Evolutionary conservation across 2,797 vertebrate species (phyloP).

Genomic region (Philypnodon macrostomus): DNA sequence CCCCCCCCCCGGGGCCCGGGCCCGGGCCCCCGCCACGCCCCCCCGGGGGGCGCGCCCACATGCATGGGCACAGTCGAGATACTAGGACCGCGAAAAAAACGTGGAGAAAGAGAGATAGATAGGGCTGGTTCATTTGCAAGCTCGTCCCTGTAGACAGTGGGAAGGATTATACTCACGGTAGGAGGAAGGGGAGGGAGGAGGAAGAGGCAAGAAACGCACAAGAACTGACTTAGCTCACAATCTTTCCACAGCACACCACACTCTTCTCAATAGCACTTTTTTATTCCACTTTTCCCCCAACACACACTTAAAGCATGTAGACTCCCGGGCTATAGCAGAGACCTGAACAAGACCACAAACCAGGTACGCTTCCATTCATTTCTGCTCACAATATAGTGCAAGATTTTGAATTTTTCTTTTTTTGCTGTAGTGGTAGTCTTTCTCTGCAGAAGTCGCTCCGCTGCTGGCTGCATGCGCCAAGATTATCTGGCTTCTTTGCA

Average conservation of each 20-base stretch:
- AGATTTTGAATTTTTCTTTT: conserved; percentile 16
- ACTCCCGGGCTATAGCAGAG: conserved; percentile 50
- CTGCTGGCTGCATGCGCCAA: conserved; percentile 60
- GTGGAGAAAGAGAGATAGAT: conserved; percentile 49
- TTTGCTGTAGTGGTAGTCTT: conserved; percentile 25
- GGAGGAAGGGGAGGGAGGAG: conserved; percentile 22
- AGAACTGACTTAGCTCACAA: conserved; percentile 59
- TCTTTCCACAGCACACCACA: conserved; percentile 56
- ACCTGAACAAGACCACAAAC: conserved; percentile 56
- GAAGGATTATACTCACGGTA: conserved; percentile 66
- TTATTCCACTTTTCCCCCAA: conserved; percentile 26
- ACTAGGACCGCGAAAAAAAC: conserved; percentile 52
- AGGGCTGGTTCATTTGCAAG: conserved; percentile 67
- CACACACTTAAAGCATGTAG: conserved; percentile 60
- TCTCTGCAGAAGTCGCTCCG: conserved; percentile 53
- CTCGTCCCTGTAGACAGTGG: conserved; percentile 67
- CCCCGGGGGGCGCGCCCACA: too few relatives aligned
- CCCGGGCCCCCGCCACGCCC: too few relatives aligned
- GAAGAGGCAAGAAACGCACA: conserved; percentile 35
- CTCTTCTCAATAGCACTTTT: conserved; percentile 48
- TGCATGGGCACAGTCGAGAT: conserved; percentile 66
- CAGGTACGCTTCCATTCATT: conserved; percentile 61
- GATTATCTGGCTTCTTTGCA: conserved; percentile 66
- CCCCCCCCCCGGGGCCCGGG: too few relatives aligned
- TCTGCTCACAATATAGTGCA: too few relatives aligned